phyloP scores from a whole-genome alignment of 2,888 invertebrate genomes.

The Parnassius smintheus region DNA sequence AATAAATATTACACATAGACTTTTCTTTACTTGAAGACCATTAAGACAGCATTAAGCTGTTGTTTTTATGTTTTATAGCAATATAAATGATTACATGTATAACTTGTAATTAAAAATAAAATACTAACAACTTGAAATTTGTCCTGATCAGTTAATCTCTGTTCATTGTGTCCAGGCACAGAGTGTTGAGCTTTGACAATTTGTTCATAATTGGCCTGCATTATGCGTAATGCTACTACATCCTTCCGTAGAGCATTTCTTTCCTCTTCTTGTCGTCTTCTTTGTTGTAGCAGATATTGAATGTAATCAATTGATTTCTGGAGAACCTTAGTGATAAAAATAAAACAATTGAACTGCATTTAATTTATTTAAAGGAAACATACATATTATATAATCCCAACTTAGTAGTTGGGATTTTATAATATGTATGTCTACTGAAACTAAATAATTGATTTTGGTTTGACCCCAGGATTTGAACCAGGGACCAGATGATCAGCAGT shows the following conservation, averaged over 20 bases:
- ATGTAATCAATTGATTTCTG: slow-evolving; percentile 97
- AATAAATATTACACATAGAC: no score
- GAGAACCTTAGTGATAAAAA: slow-evolving; percentile 78
- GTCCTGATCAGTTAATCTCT: slow-evolving; percentile 94
- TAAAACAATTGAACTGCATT: background rate
- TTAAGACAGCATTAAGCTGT: no score
- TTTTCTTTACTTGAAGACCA: no score
- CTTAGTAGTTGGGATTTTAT: no score
- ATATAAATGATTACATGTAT: no score
- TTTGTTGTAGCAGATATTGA: slow-evolving; percentile 94
- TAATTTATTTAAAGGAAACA: no score
- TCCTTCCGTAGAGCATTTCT: slow-evolving; percentile 93
- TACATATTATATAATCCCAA: no score
- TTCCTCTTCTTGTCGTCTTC: slow-evolving; percentile 97
- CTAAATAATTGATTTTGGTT: no score
- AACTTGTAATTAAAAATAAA: background rate
- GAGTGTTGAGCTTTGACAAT: slow-evolving; percentile 97
- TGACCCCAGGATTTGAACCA: no score
- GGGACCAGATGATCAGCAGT: no score
- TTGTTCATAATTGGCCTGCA: slow-evolving; percentile 97
- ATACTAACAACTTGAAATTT: slow-evolving; percentile 96
- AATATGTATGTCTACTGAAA: no score
- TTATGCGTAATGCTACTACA: slow-evolving; percentile 94
- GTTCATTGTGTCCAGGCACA: slow-evolving; percentile 92
- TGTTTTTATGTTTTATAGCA: no score